phyloP scores from a whole-genome alignment of 1,140 invertebrate genomes.

The Drosophila baimaii region DNA sequence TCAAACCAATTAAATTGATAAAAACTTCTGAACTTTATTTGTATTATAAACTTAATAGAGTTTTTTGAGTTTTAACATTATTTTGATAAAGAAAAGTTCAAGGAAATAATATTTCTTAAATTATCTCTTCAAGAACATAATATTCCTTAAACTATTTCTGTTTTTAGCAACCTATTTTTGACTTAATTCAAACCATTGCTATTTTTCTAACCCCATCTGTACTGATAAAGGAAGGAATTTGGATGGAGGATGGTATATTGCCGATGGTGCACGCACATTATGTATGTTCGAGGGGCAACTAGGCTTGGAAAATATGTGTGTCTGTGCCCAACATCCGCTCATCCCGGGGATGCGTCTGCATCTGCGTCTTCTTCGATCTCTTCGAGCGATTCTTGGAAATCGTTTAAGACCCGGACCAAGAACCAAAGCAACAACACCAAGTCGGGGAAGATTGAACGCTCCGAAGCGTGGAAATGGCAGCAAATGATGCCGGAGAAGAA shows the following conservation, averaged over 20 bases:
- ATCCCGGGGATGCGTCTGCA: conserved; percentile 34
- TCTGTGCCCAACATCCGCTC: conserved; percentile 66
- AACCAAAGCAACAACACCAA: conserved; percentile 9
- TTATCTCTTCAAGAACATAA: too few species aligned
- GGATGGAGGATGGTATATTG: conserved; percentile 27
- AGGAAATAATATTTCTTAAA: too few species aligned
- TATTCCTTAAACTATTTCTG: background rate
- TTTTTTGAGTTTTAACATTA: too few species aligned
- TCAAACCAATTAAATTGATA: too few species aligned
- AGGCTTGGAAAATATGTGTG: conserved; percentile 61
- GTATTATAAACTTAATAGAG: too few species aligned
- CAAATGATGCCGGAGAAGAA: conserved; percentile 45
- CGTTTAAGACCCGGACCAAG: conserved; percentile 73
- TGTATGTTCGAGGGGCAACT: conserved; percentile 21
- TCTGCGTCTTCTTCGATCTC: conserved; percentile 44
- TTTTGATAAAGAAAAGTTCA: too few species aligned
- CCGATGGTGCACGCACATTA: conserved; percentile 46
- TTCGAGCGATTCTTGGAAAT: conserved; percentile 73
- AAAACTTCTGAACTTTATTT: too few species aligned
- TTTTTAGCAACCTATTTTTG: background rate
- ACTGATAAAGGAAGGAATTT: conserved; percentile 17
- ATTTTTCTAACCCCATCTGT: conserved; percentile 3
- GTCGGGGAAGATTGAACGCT: conserved; percentile 64
- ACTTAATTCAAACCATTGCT: background rate
- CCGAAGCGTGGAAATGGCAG: conserved; percentile 68